Conservation (phyloP, 2,113 vertebrate genomes). For the Rhombomys opimus region DNA sequence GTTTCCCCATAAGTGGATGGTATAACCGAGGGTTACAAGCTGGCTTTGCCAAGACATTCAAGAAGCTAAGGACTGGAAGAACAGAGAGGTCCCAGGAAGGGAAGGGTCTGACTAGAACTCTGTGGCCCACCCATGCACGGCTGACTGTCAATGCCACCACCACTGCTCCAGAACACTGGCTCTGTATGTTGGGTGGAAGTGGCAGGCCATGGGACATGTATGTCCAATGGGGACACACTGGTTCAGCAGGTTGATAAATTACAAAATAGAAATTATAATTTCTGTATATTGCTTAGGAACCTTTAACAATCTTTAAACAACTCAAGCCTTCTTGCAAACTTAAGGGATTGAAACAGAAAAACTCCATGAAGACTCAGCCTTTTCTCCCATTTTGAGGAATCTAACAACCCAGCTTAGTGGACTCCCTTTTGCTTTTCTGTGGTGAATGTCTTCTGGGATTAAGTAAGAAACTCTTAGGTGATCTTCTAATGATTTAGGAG, state of each 20-base stretch:
- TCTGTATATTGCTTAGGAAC: not conserved
- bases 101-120: too few relatives aligned
- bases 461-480: constrained; percentile 15
- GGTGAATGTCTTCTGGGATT: not conserved
- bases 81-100: fast-evolving
- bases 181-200: not conserved
- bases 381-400: not conserved
- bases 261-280: too few relatives aligned
- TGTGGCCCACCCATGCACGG: fast-evolving
- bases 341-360: not conserved
- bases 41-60: not conserved
- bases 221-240: not conserved
- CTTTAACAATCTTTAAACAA: not conserved
- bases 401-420: not conserved
- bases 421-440: not conserved
- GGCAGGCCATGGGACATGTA: fast-evolving
- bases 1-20: not conserved
- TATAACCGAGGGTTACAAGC: not conserved
- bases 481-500: not conserved
- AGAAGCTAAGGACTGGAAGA: not conserved
- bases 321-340: not conserved
- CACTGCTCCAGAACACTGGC: fast-evolving
- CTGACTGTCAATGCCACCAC: fast-evolving
- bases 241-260: not conserved
- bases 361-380: not conserved